phyloP scores from a whole-genome alignment of 1,140 invertebrate genomes.

The Elymnias hypermnestra region DNA sequence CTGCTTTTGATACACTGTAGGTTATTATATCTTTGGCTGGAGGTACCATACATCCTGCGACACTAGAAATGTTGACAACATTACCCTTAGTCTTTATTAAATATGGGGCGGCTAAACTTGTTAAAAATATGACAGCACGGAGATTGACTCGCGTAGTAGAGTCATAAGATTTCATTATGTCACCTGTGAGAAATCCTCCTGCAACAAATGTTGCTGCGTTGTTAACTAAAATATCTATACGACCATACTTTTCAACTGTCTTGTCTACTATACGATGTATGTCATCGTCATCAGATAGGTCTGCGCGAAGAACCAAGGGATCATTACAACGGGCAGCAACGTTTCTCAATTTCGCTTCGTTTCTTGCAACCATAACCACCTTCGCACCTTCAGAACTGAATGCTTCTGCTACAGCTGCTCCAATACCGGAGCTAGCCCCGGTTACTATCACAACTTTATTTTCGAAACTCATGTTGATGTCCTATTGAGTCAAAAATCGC shows the following conservation, averaged over 20 bases:
- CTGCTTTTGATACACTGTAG: background rate
- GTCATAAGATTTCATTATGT: background rate
- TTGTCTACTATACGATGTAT: background rate
- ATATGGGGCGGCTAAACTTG: background rate
- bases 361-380: background rate
- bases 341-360: background rate
- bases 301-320: background rate
- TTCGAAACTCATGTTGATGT: background rate
- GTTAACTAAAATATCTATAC: background rate
- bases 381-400: background rate
- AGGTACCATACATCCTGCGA: background rate
- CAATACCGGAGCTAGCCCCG: too few species aligned
- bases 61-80: background rate
- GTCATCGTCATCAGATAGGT: background rate
- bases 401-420: background rate
- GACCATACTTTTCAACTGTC: background rate
- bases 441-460: background rate
- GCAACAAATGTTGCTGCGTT: background rate
- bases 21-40: background rate
- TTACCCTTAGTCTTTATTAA: background rate
- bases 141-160: background rate
- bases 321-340: background rate
- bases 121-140: background rate
- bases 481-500: background rate
- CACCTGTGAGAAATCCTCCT: background rate